Percentiles rank a stretch among this genome's conserved stretches.
These are phyloP conservation scores for Hipposideros armiger DNA, from an alignment of 2,113 vertebrate species.

Conservation along the genomic window DNA sequence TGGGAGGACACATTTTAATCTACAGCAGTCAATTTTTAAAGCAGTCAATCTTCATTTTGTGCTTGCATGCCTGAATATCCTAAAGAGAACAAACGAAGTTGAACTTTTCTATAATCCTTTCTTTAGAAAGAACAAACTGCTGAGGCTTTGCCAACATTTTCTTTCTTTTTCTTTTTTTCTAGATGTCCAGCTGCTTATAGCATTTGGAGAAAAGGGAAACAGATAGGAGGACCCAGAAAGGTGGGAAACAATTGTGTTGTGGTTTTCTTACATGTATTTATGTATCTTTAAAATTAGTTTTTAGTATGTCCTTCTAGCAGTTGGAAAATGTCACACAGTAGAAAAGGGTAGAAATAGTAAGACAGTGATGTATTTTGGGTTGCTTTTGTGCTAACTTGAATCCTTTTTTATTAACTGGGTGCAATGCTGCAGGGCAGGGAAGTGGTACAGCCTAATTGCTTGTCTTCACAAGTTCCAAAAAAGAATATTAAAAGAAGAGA, in stretches of 20 bases:
- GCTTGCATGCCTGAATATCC: background rate
- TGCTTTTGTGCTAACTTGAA: background rate
- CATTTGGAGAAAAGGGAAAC: background rate
- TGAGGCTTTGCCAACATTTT: background rate
- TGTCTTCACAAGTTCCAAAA: too few relatives aligned
- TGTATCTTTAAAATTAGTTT: background rate
- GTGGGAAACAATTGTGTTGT: background rate
- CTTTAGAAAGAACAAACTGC: background rate
- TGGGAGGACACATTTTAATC: background rate
- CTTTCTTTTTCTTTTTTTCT: background rate
- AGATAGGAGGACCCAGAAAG: background rate
- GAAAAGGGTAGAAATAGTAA: background rate
- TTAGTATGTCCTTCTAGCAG: background rate
- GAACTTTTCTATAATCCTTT: background rate
- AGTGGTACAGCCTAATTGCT: too few relatives aligned
- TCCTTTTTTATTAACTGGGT: background rate
- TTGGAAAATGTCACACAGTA: background rate
- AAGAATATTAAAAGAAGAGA: too few relatives aligned
- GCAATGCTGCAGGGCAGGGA: background rate
- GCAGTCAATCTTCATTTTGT: too few relatives aligned
- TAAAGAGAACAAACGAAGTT: background rate
- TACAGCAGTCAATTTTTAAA: background rate
- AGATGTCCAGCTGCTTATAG: background rate
- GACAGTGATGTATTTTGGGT: rapidly evolving
- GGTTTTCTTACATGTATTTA: background rate